Evolutionary conservation across 2,888 invertebrate species (phyloP).

Genomic region (Macropis europaea): DNA sequence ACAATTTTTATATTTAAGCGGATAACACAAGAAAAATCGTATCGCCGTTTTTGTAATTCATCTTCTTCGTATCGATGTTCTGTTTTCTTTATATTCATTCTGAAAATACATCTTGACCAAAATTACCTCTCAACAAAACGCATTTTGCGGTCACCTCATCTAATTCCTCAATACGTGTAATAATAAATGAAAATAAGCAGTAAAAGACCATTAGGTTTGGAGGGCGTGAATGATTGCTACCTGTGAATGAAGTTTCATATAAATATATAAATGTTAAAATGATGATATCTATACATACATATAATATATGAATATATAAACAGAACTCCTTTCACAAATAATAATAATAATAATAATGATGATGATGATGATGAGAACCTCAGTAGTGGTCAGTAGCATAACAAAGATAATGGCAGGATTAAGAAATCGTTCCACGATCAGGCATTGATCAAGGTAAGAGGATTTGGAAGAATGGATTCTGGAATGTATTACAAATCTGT

Average conservation of each 20-base stretch:
- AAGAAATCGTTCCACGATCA: slow-evolving; percentile 49
- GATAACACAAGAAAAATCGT: slow-evolving; percentile 6
- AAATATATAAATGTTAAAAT: slow-evolving; percentile 73
- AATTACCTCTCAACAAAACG: slow-evolving; percentile 66
- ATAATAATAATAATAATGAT: too few species aligned
- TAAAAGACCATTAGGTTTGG: slow-evolving; percentile 57
- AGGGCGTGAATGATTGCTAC: slow-evolving; percentile 75
- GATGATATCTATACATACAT: slow-evolving; percentile 69
- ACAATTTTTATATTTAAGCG: slow-evolving; percentile 21
- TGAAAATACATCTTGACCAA: slow-evolving; percentile 58
- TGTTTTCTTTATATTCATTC: slow-evolving; percentile 33
- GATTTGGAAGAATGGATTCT: slow-evolving; percentile 32
- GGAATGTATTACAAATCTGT: slow-evolving; percentile 38
- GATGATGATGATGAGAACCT: too few species aligned
- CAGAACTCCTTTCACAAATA: slow-evolving; percentile 64
- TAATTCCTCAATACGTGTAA: slow-evolving; percentile 57
- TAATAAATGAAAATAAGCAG: slow-evolving; percentile 39
- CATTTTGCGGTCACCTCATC: slow-evolving; percentile 61
- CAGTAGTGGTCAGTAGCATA: slow-evolving; percentile 64
- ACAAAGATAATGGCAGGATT: slow-evolving; percentile 55
- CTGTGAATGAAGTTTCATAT: slow-evolving; percentile 76
- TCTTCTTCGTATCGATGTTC: slow-evolving; percentile 18
- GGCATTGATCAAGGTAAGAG: slow-evolving; percentile 51
- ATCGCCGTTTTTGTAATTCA: slow-evolving; percentile 11
- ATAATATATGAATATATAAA: slow-evolving; percentile 65